These are phyloP conservation scores for Drosophila nr. perissopoda DNA, from an alignment of 2,888 invertebrate species.

Conservation along the genomic window DNA sequence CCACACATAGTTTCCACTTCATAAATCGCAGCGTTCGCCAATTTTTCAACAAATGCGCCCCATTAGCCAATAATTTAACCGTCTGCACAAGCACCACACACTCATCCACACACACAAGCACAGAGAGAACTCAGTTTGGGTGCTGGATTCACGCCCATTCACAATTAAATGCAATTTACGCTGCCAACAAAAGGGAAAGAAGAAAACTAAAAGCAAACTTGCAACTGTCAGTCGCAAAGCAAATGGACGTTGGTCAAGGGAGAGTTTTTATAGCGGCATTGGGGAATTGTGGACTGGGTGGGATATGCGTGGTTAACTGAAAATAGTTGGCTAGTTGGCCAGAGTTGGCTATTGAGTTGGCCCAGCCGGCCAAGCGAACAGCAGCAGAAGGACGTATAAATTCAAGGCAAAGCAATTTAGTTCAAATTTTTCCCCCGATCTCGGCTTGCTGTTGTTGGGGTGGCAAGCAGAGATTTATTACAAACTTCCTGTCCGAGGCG, in stretches of 20 bases:
- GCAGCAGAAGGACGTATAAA: slow-evolving; percentile 49
- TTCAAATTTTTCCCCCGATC: slow-evolving; percentile 25
- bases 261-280: not conserved
- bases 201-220: slow-evolving; percentile 48
- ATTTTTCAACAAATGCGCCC: slow-evolving; percentile 52
- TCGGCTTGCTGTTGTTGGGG: slow-evolving; percentile 5
- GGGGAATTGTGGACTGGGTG: not conserved
- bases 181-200: slow-evolving; percentile 32
- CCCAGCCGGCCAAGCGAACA: not conserved
- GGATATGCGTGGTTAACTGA: slow-evolving; percentile 14
- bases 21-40: slow-evolving; percentile 44
- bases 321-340: slow-evolving; percentile 16
- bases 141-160: slow-evolving; percentile 34
- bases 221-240: slow-evolving; percentile 38
- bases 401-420: slow-evolving; percentile 71
- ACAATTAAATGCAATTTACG: slow-evolving; percentile 69
- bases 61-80: slow-evolving; percentile 60
- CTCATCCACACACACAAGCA: slow-evolving; percentile 3
- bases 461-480: slow-evolving; percentile 69
- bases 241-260: slow-evolving; percentile 22
- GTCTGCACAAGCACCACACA: slow-evolving; percentile 10
- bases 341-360: not conserved
- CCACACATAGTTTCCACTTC: slow-evolving; percentile 40
- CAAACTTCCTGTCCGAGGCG: slow-evolving; percentile 78
- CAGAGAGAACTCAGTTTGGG: not conserved